Conservation (phyloP, 2,797 vertebrate genomes). For the Limosa lapponica region DNA sequence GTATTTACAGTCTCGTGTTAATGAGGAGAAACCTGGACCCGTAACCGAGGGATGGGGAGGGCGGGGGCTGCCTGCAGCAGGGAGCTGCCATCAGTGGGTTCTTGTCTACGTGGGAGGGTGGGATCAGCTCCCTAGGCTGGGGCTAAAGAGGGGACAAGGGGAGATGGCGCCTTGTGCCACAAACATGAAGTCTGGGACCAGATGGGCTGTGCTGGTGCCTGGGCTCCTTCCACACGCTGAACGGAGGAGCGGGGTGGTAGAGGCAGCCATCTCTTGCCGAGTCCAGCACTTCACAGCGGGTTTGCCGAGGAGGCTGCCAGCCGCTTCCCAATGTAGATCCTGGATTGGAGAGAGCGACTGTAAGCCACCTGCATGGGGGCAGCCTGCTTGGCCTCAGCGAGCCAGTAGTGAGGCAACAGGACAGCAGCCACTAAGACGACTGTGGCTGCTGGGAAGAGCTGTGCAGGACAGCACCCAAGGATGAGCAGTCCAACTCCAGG, state of each 20-base stretch:
- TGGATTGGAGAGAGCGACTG: not conserved
- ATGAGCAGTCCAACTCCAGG: not conserved
- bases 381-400: not conserved
- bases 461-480: not conserved
- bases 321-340: conserved; percentile 70
- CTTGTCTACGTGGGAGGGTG: fast-evolving
- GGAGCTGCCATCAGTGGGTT: not conserved
- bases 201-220: fast-evolving
- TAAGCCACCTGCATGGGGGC: fast-evolving
- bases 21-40: not conserved
- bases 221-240: not conserved
- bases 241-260: fast-evolving
- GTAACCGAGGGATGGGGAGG: not conserved
- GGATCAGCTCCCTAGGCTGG: not conserved
- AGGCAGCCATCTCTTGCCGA: fast-evolving
- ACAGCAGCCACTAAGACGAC: fast-evolving
- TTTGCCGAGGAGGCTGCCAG: conserved; percentile 53
- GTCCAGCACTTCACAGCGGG: conserved; percentile 16
- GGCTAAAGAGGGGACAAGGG: not conserved
- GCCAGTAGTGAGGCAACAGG: not conserved
- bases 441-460: not conserved
- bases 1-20: conserved; percentile 10
- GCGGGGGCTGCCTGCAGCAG: not conserved
- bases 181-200: fast-evolving
- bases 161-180: fast-evolving